Base-by-base conservation (phyloP, 1,140 invertebrate genomes). In the Drosophila orosa region DNA sequence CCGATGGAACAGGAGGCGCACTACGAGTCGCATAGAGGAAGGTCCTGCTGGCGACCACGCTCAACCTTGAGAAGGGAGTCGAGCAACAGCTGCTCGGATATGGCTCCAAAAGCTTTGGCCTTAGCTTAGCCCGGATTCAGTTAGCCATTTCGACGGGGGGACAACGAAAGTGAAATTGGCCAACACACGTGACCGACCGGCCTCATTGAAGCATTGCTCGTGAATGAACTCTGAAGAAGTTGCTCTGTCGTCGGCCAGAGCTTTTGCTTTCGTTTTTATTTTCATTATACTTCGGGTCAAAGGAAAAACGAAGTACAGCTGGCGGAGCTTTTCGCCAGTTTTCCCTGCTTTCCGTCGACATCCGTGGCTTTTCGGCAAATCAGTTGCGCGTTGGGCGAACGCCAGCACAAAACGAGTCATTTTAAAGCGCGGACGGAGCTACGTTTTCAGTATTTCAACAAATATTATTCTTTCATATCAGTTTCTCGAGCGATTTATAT, bases 341-440 rank as follows among this genome's bases (percentile, higher is more conserved):
- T 68, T 42, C 55, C 35, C 44, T 40, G 52, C 47, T 52, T 54
- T 48, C 42, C 24, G 10, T 35, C 19, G 44, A 45, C 50, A 45
- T 60, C 55, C 19, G 61, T 47, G 56, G 71, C 52, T 58, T 65
- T 82, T 75, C 56, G 63, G 45, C n/a, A 77, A 69, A 66, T 86
- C 84, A 86, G 83, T 86, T 83, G 79, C 79, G 83, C 75, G 72
- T 79, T 66, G 67, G 83, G 66, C 83, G 75, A 79, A 76, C 83
- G 75, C 71, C 75, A 77, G 83, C 67, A 82, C 79, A 44, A 73
- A 50, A 56, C 72, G 48, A 37, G n/a, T 40, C 12, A 48, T 27
- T 58, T 40, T 47, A 35, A n/a, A 62, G 10, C 62, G 66, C 83
- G 83, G 71, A 77, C 48, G 55, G 19, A 50, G 40, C 44, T 37